Percentiles rank a stretch among this genome's conserved stretches.
phyloP scores from a whole-genome alignment of 2,113 vertebrate genomes.

The Megaceryle maxima region DNA sequence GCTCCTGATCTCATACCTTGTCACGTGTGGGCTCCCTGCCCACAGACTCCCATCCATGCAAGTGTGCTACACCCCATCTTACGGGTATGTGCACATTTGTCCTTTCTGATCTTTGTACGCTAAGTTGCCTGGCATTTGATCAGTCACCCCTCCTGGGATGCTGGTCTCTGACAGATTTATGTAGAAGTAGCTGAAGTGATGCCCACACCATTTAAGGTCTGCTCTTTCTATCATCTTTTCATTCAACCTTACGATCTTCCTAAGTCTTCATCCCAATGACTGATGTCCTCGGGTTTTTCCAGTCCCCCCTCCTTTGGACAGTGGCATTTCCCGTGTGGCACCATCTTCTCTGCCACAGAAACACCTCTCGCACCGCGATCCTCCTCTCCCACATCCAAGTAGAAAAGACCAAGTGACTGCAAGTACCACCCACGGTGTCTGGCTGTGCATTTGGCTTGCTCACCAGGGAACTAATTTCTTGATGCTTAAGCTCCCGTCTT shows the following conservation, averaged over 20 bases:
- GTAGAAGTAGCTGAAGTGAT: background rate
- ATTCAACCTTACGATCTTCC: background rate
- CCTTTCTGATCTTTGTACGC: background rate
- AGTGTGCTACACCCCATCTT: accelerated
- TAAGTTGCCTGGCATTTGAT: background rate
- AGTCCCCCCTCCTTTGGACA: background rate
- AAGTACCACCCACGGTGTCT: background rate
- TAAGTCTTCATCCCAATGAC: background rate
- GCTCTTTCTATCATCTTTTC: background rate
- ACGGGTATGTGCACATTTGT: background rate
- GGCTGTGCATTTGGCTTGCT: background rate
- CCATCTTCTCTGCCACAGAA: background rate
- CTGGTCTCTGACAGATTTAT: background rate
- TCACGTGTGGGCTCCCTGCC: background rate
- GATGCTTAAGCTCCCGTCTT: background rate
- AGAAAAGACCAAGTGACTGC: background rate
- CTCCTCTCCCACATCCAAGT: background rate
- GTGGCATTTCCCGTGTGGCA: background rate
- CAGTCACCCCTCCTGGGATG: background rate
- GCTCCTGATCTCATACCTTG: background rate
- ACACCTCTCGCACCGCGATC: accelerated
- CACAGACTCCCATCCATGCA: accelerated
- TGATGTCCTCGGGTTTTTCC: background rate
- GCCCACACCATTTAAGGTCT: background rate
- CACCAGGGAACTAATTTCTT: background rate